Percentiles rank a stretch among this genome's conserved stretches.
Conservation (phyloP, 2,797 vertebrate species). For the Pseudocheirus occidentalis region DNA sequence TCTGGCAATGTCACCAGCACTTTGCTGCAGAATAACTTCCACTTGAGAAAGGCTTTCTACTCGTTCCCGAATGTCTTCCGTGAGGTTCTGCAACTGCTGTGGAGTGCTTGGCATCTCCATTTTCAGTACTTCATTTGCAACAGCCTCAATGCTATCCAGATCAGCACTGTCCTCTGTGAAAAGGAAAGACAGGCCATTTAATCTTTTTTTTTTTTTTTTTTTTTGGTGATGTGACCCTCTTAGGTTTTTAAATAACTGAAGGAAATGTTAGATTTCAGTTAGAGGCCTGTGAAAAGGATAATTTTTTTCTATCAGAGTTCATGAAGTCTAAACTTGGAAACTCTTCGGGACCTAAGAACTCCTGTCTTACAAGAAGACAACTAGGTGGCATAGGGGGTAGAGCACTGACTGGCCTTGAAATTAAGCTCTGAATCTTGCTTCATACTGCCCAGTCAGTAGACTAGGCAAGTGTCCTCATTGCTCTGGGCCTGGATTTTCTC, state of each 20-base stretch:
- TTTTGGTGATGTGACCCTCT: not conserved
- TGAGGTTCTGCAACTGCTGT: slow-evolving; percentile 93
- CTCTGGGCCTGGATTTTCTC: not conserved
- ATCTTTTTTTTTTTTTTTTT: not conserved
- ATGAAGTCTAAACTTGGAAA: not conserved
- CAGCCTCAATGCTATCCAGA: slow-evolving; percentile 94
- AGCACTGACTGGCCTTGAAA: not conserved
- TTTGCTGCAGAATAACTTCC: slow-evolving; percentile 93
- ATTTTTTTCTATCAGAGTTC: not conserved
- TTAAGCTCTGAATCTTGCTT: not conserved
- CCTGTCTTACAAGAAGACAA: not conserved
- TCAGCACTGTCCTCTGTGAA: slow-evolving; percentile 94
- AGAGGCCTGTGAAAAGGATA: not conserved
- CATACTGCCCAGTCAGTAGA: not conserved
- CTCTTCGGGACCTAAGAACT: not conserved
- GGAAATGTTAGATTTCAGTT: not conserved
- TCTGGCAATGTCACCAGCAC: slow-evolving; percentile 90
- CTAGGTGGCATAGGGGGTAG: not conserved
- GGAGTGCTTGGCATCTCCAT: slow-evolving; percentile 98
- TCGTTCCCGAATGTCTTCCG: slow-evolving; percentile 92
- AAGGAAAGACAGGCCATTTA: slow-evolving; percentile 26
- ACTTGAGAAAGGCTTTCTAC: slow-evolving; percentile 94
- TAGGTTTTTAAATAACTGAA: not conserved
- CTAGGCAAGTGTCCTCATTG: not conserved
- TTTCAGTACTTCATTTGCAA: slow-evolving; percentile 94